These are phyloP conservation scores for Meleagris gallopavo DNA, from an alignment of 2,113 vertebrate species.

Conservation along the genomic window DNA sequence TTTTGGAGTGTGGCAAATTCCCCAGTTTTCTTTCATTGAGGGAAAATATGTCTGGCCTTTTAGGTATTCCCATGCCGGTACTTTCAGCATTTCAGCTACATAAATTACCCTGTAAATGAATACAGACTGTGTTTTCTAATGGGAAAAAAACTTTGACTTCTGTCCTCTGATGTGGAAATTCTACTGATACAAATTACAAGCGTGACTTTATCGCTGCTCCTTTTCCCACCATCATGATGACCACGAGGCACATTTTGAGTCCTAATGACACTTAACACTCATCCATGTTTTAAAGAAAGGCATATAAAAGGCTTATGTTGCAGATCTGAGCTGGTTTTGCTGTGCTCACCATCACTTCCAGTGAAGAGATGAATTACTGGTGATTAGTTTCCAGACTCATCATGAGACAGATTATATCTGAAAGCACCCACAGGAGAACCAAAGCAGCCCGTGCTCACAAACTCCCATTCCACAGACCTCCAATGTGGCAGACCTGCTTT, in stretches of 20 bases:
- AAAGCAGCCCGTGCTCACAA: not conserved
- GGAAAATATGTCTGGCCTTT: not conserved
- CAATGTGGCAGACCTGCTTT: not conserved
- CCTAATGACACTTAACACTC: not conserved
- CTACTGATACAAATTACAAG: not conserved
- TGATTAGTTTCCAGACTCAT: not conserved
- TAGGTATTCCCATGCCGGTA: not conserved
- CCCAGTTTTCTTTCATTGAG: not conserved
- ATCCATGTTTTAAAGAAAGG: not conserved
- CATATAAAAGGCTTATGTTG: not conserved
- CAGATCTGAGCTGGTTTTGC: not conserved
- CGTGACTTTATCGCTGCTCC: not conserved
- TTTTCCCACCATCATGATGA: not conserved
- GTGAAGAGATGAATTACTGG: not conserved
- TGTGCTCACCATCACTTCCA: not conserved
- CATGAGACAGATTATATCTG: rapidly evolving
- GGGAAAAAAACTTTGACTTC: not conserved
- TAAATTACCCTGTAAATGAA: not conserved
- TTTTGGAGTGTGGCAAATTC: not conserved
- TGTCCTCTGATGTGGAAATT: not conserved
- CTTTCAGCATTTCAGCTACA: not conserved
- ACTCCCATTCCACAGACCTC: not conserved
- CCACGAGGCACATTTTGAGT: not conserved
- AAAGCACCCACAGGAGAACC: not conserved
- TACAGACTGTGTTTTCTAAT: not conserved